Evolutionary conservation across 2,888 invertebrate species (phyloP).

Genomic region (Troides aeacus): DNA sequence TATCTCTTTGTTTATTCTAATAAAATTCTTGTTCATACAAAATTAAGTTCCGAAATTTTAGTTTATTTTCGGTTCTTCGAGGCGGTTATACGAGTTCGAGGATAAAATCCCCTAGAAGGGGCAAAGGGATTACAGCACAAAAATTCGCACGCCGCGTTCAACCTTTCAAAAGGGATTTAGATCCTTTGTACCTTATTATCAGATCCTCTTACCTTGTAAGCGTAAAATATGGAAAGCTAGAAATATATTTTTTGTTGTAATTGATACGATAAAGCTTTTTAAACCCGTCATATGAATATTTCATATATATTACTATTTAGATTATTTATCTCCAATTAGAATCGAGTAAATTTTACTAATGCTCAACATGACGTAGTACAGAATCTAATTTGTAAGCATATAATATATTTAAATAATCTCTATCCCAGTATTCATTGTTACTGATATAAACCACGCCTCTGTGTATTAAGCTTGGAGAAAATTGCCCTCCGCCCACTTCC

Average conservation of each 20-base stretch:
- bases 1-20: neutral
- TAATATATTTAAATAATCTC: slow-evolving; percentile 12
- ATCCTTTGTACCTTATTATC: slow-evolving; percentile 47
- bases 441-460: slow-evolving; percentile 22
- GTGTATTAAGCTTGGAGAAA: slow-evolving; percentile 27
- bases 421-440: slow-evolving; percentile 17
- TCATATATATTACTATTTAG: neutral
- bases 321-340: neutral
- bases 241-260: slow-evolving; percentile 1
- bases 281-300: neutral
- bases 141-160: slow-evolving; percentile 53
- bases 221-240: neutral
- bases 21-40: slow-evolving; percentile 4
- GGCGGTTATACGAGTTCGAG: slow-evolving; percentile 56
- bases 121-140: slow-evolving; percentile 55
- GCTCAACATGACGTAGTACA: neutral
- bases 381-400: neutral
- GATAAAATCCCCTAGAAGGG: slow-evolving; percentile 56
- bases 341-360: neutral
- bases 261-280: neutral
- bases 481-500: slow-evolving; percentile 31
- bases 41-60: slow-evolving; percentile 46
- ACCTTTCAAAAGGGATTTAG: slow-evolving; percentile 56
- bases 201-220: slow-evolving; percentile 10
- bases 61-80: slow-evolving; percentile 45